These are phyloP conservation scores for Agrotis puta DNA, from an alignment of 2,888 invertebrate genomes.

Conservation along the genomic window DNA sequence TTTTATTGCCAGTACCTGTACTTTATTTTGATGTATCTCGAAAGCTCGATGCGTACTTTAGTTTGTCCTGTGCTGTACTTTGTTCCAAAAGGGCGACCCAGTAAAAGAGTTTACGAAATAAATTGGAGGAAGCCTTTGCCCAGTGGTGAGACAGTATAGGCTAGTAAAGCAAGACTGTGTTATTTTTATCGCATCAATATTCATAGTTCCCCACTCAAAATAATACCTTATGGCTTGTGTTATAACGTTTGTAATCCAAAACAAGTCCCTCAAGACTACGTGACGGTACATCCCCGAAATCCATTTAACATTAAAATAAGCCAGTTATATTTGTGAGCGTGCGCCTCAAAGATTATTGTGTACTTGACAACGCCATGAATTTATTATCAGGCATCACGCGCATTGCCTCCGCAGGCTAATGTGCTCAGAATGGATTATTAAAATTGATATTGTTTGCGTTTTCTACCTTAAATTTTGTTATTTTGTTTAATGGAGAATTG, in stretches of 20 bases:
- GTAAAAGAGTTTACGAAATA: no score
- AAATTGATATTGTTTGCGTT: conserved; percentile 63
- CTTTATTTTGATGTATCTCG: no score
- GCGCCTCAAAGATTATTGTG: conserved; percentile 70
- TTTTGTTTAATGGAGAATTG: conserved; percentile 1
- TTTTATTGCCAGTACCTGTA: no score
- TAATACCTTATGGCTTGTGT: not conserved
- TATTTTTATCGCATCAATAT: conserved; percentile 10
- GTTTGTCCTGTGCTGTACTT: no score
- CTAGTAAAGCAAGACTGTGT: no score
- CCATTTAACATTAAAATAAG: conserved; percentile 63
- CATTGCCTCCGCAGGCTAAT: conserved; percentile 64
- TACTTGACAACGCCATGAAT: conserved; percentile 72
- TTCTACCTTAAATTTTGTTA: conserved; percentile 32
- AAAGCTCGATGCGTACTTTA: no score
- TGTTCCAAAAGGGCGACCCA: no score
- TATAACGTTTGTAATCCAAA: conserved; percentile 36
- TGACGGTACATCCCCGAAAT: conserved; percentile 59
- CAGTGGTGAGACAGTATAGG: no score
- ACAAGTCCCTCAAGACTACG: conserved; percentile 40
- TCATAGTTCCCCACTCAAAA: not conserved
- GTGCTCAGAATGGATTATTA: conserved; percentile 62
- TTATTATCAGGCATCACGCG: conserved; percentile 70
- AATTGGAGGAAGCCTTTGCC: no score
- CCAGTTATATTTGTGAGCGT: conserved; percentile 64